These are phyloP conservation scores for Microcebus tavaratra DNA, from an alignment of 2,113 vertebrate genomes.

Conservation along the genomic window DNA sequence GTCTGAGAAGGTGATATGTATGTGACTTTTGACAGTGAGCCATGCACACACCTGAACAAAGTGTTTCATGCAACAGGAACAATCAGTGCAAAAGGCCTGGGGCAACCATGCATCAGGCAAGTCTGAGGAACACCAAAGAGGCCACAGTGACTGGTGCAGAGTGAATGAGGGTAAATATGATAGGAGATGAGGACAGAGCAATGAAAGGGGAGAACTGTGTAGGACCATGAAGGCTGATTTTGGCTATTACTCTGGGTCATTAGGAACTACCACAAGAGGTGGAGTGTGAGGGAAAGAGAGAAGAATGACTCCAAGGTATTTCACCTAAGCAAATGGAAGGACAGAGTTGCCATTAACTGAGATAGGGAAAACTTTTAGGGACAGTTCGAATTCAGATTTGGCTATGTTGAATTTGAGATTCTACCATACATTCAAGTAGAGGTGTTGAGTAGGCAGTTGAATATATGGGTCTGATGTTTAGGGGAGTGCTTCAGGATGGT, in stretches of 20 bases:
- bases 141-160: background rate
- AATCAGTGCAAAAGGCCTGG: background rate
- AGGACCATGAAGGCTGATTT: background rate
- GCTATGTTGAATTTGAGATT: background rate
- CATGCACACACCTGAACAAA: background rate
- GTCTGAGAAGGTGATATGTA: background rate
- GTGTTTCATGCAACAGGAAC: background rate
- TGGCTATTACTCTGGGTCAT: background rate
- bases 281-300: background rate
- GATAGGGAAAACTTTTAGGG: background rate
- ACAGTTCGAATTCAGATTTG: background rate
- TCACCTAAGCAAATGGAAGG: background rate
- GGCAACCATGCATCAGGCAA: background rate
- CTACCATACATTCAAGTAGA: background rate
- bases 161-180: too few relatives aligned
- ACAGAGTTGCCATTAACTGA: background rate
- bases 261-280: background rate
- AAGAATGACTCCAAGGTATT: background rate
- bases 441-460: background rate
- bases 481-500: background rate
- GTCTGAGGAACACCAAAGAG: background rate
- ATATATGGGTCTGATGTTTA: background rate
- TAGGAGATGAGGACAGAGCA: background rate
- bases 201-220: background rate
- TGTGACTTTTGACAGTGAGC: background rate